Base-by-base conservation (phyloP, 2,888 invertebrate species). In the Dicyrtoma fusca region DNA sequence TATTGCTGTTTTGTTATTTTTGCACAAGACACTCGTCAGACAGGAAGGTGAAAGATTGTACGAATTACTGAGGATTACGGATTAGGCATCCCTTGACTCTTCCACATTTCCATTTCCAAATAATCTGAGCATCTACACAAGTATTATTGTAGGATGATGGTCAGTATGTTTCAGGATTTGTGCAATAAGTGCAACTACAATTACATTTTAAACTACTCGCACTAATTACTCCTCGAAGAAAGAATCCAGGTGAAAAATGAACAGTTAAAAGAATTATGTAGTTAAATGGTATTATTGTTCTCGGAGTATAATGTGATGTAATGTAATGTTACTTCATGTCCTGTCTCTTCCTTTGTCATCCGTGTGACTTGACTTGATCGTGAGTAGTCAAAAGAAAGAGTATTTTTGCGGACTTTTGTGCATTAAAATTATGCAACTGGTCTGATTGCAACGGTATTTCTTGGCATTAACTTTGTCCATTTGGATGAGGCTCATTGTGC, bases 361-460 rank as follows among this genome's bases (percentile, higher is more conserved):
- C 34, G 3, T 34, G 34, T 4, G 49, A 49, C 49, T 49, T 4
- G 49, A 49, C 49, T 49, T 49, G 5, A 49, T 17, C 11, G 14
- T 49, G 4, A 14, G n/a, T 6, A 13, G 17, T 17, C 25, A 1
- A 1, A 57, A n/a, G 57, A 57, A 1, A 57, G 14, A 57, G 25
- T 55, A 23, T 26, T 23, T 10, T 11, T 17, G 10, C 25, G 6
- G 57, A 25, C 25, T 57, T 23, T 13, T 57, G 55, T 21, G 5
- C n/a, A 19, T 14, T 13, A 25, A 57, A 57, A 21, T 53, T 53
- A 19, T 53, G 53, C 53, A 57, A 57, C 14, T 57, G 57, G 23
- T 57, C 57, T 57, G 34, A 34, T 34, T 57, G 25, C 23, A 57
- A 57, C 57, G 57, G 57, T 8, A 25, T 25, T 57, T 57, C 25